Evolutionary conservation across 2,797 vertebrate species (phyloP), one percentile per base, ranked within the genome.

Genomic region (Myripristis murdjan): DNA sequence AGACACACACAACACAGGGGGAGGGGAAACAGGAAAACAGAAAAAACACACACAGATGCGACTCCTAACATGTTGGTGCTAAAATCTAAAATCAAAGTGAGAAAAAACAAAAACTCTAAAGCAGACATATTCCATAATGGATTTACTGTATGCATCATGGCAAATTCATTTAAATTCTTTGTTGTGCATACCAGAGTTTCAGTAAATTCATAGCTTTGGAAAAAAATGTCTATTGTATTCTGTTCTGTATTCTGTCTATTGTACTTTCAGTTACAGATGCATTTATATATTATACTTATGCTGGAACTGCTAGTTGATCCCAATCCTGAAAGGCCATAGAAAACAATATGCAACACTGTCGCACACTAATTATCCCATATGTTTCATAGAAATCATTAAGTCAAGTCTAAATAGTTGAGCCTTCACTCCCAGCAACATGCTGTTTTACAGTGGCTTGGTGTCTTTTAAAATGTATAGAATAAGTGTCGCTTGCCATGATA

Each of bases 401-500:
- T 58, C 47, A 47, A 70, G 69, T 70, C 60, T 66, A 74, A 87
- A 75, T 23, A 49, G 57, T 46, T 47, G 58, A 46, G 47, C 48
- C 64, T 72, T 72, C 67, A 75, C 73, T 73, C n/a, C 15, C 0
- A 1, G 37, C 24, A 44, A n/a, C 23, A 18, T 39, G 61, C 70
- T 75, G 66, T 79, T 84, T 82, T 72, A 83, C 77, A 76, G 57
- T 47, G 49, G 43, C 57, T 75, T 63, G 43, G 52, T 80, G 64
- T 80, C 52, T 82, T 82, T 74, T 85, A 69, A 86, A 91, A 83
- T 64, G 79, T 85, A 78, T 71, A 74, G 68, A 83, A 77, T 58
- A 91, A 86, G 84, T 85, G 86, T 84, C 66, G 64, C 74, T 82
- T 78, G 81, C 70, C 77, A 73, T 58, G 73, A 86, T 69, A 83